Percentiles rank a stretch among this genome's conserved stretches.
Evolutionary conservation across 92 coral and sea anemone genomes (phyloP).

Genomic region (Paragorgia papillata): DNA sequence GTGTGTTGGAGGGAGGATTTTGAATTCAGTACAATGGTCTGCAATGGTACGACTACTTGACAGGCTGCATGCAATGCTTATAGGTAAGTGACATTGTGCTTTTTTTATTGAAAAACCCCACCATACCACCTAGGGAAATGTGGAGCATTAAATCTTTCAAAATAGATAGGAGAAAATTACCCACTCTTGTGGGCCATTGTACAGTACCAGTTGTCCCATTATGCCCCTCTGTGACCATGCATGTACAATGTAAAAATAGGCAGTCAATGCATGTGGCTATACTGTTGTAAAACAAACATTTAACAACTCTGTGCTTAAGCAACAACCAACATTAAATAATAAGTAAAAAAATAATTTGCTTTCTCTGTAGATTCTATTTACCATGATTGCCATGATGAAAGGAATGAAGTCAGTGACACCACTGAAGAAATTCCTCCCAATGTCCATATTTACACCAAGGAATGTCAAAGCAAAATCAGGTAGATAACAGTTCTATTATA

Average conservation of each 20-base stretch:
- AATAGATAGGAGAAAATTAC: too few relatives aligned
- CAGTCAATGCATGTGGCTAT: too few relatives aligned
- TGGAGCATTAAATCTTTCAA: too few relatives aligned
- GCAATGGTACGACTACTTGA: slow-evolving; percentile 40
- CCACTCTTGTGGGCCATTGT: too few relatives aligned
- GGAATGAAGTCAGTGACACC: background rate
- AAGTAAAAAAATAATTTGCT: background rate
- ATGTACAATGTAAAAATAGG: too few relatives aligned
- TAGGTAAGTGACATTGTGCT: slow-evolving; percentile 31
- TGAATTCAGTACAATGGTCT: slow-evolving; percentile 7
- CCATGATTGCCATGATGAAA: background rate
- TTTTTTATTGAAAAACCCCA: too few relatives aligned
- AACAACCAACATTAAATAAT: too few relatives aligned
- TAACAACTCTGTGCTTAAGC: too few relatives aligned
- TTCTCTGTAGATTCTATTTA: slow-evolving; percentile 6
- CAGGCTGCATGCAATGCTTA: slow-evolving; percentile 21
- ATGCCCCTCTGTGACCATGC: too few relatives aligned
- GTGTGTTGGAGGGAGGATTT: background rate
- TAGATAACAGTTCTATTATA: slow-evolving; percentile 7
- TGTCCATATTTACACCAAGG: slow-evolving; percentile 38
- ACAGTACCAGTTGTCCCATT: too few relatives aligned
- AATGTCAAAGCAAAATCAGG: slow-evolving; percentile 56
- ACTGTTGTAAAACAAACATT: too few relatives aligned
- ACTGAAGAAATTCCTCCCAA: background rate
- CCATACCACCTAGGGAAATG: too few relatives aligned